Conservation (phyloP, 2,888 invertebrate genomes). For the Chironomus riparius region DNA sequence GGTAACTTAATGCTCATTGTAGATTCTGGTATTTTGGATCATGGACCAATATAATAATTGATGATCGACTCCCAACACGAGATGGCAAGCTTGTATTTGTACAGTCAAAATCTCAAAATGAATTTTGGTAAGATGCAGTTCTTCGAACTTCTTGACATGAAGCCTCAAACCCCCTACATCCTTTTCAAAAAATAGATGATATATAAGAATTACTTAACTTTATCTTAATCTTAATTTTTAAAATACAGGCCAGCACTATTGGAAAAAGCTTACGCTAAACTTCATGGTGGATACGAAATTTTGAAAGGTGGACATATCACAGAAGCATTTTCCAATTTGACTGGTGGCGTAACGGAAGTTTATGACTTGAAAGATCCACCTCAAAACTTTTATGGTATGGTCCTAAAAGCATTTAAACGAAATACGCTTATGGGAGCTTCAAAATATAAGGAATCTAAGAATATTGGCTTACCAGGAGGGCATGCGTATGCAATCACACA, state of each 20-base stretch:
- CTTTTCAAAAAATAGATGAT: no score
- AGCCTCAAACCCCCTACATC: no score
- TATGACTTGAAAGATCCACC: slow-evolving; percentile 78
- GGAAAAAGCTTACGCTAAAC: slow-evolving; percentile 61
- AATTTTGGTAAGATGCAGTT: slow-evolving; percentile 51
- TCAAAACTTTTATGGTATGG: slow-evolving; percentile 74
- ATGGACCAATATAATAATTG: slow-evolving; percentile 81
- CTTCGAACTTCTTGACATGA: no score
- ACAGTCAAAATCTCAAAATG: slow-evolving; percentile 67
- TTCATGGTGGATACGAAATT: slow-evolving; percentile 95
- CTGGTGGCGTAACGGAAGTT: slow-evolving; percentile 89
- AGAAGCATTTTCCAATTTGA: slow-evolving; percentile 99
- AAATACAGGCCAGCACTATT: slow-evolving; percentile 64
- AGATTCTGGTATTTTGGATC: slow-evolving; percentile 83
- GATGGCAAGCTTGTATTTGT: slow-evolving; percentile 67
- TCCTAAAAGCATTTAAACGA: slow-evolving; percentile 51
- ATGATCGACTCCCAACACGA: slow-evolving; percentile 74
- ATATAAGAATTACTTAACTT: no score
- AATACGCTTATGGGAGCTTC: slow-evolving; percentile 51
- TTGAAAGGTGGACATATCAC: slow-evolving; percentile 94
- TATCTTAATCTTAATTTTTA: no score
- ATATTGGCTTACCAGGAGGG: slow-evolving; percentile 53
- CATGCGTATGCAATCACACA: slow-evolving; percentile 64
- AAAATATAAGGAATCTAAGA: slow-evolving; percentile 47
- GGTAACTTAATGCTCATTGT: no score